These are phyloP conservation scores for Megaleporinus macrocephalus DNA, from an alignment of 2,113 vertebrate genomes.

Conservation along the genomic window DNA sequence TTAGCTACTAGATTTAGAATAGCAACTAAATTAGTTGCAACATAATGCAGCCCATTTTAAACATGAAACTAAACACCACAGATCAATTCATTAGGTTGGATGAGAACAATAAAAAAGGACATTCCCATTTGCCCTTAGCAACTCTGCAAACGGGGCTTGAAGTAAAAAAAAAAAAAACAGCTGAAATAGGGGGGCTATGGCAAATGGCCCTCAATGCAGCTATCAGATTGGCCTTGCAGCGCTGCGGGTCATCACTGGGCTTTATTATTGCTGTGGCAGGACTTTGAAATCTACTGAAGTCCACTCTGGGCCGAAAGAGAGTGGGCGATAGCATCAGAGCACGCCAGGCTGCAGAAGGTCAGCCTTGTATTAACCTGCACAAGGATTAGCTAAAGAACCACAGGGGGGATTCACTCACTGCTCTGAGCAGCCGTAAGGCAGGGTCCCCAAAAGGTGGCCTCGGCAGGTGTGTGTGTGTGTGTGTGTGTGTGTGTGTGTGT, in stretches of 20 bases:
- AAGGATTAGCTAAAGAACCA: conserved; percentile 75
- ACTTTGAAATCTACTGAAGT: conserved; percentile 82
- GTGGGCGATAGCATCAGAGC: conserved; percentile 75
- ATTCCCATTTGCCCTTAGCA: conserved; percentile 57
- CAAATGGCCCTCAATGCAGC: conserved; percentile 76
- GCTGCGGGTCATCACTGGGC: conserved; percentile 47
- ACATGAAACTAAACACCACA: neutral
- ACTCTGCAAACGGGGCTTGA: conserved; percentile 29
- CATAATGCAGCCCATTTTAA: neutral
- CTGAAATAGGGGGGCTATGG: conserved; percentile 73
- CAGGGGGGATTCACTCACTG: conserved; percentile 62
- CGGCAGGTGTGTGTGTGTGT: conserved; percentile 28
- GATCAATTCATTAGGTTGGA: neutral
- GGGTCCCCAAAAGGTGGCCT: conserved; percentile 54
- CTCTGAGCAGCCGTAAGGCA: conserved; percentile 50
- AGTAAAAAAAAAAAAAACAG: conserved; percentile 67
- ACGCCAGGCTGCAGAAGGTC: conserved; percentile 75
- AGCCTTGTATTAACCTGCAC: conserved; percentile 80
- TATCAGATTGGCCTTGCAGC: conserved; percentile 73
- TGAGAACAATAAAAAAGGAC: neutral
- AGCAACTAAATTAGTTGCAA: too few relatives aligned
- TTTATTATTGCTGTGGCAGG: conserved; percentile 71
- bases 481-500: conserved; percentile 33
- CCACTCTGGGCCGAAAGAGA: conserved; percentile 63
- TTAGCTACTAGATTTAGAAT: too few relatives aligned